A percentile compares a stretch with the other conserved stretches of the same genome.
Evolutionary conservation across 2,888 invertebrate genomes (phyloP).

Genomic region (Heliconius ethilla): DNA sequence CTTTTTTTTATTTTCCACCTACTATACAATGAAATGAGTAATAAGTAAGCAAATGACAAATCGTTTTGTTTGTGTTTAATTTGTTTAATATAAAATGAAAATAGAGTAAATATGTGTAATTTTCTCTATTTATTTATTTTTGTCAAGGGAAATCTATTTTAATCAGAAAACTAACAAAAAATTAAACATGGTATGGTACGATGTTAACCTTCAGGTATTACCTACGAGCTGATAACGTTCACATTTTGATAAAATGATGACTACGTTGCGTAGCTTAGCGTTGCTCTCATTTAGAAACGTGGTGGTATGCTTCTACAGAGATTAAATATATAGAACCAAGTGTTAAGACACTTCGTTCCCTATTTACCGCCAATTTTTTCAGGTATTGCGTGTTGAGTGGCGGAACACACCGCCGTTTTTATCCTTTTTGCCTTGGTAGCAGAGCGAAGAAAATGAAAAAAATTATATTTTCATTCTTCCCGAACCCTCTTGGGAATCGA

Average conservation of each 20-base stretch:
- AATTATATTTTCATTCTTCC: too few relatives aligned
- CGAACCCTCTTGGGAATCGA: too few relatives aligned
- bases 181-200: neutral
- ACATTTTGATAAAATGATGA: constrained; percentile 17
- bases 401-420: too few relatives aligned
- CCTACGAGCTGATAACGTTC: constrained; percentile 8
- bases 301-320: neutral
- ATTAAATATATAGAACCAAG: neutral
- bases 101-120: too few relatives aligned
- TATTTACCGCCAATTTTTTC: too few relatives aligned
- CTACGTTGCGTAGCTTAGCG: neutral
- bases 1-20: neutral
- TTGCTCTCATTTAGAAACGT: constrained; percentile 1
- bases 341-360: too few relatives aligned
- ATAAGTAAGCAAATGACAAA: neutral
- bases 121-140: too few relatives aligned
- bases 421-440: too few relatives aligned
- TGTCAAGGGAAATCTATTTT: neutral
- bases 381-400: too few relatives aligned
- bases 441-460: too few relatives aligned
- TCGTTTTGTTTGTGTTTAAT: neutral
- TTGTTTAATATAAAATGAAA: neutral
- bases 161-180: neutral
- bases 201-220: constrained; percentile 18
- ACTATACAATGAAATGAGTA: neutral